Conservation (phyloP, 2,113 vertebrate genomes). For the Salvelinus namaycush region DNA sequence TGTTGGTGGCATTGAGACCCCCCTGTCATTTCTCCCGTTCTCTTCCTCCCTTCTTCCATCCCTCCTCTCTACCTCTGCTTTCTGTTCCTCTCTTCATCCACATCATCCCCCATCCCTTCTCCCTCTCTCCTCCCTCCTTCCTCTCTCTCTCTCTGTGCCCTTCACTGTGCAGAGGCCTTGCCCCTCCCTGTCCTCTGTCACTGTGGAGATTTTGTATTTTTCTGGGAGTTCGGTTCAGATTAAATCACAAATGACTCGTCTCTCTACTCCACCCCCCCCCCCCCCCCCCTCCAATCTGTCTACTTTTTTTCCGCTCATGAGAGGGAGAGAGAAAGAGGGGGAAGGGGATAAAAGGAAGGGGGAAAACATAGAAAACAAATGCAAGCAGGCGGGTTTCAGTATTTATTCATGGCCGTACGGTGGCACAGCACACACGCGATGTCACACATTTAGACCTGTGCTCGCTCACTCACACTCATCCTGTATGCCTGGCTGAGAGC, state of each 20-base stretch:
- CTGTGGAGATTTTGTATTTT: conserved; percentile 50
- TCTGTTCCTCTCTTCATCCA: not conserved
- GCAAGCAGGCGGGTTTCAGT: conserved; percentile 7
- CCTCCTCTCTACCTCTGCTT: conserved; percentile 12
- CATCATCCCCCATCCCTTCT: not conserved
- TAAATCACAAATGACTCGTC: conserved; percentile 63
- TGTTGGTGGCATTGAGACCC: not conserved
- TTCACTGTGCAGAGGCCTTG: conserved; percentile 28
- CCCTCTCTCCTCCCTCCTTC: not conserved
- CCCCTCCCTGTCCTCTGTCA: conserved; percentile 55
- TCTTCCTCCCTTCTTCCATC: not conserved
- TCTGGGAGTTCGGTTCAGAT: conserved; percentile 67
- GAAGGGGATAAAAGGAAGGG: not conserved
- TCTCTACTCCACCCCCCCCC: conserved; percentile 7
- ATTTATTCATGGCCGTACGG: conserved; percentile 20
- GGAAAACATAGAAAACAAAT: conserved; percentile 36
- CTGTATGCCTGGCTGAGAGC: conserved; percentile 20
- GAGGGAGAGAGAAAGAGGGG: conserved; percentile 21
- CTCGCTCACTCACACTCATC: not conserved
- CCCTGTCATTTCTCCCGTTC: conserved; percentile 6
- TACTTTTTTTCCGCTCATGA: conserved; percentile 15
- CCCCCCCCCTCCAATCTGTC: conserved; percentile 36
- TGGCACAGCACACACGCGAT: conserved; percentile 32
- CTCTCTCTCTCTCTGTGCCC: not conserved
- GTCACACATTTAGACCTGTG: conserved; percentile 9